phyloP scores from a whole-genome alignment of 2,113 vertebrate genomes.

The Cephalopholis sonnerati region DNA sequence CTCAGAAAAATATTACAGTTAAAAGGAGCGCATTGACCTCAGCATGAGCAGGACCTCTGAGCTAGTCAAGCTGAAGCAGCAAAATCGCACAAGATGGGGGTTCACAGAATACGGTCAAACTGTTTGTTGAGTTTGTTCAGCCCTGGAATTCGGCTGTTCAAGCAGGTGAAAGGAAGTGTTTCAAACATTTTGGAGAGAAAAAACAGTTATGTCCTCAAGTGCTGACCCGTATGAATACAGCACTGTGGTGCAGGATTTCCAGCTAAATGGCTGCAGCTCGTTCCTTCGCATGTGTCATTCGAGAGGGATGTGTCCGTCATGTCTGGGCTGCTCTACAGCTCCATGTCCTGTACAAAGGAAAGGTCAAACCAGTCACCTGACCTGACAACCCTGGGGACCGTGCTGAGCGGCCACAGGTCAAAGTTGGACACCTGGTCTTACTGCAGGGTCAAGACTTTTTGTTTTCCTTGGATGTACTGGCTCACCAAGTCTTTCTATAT shows the following conservation, averaged over 20 bases:
- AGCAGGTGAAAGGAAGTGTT: slow-evolving; percentile 28
- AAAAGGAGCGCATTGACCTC: slow-evolving; percentile 60
- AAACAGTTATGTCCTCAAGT: slow-evolving; percentile 24
- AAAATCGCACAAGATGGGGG: slow-evolving; percentile 19
- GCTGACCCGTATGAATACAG: slow-evolving; percentile 17
- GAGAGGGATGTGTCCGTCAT: slow-evolving; percentile 34
- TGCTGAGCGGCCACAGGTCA: slow-evolving; percentile 55
- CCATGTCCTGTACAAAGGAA: slow-evolving; percentile 44
- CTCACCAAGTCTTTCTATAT: slow-evolving; percentile 3
- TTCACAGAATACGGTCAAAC: slow-evolving; percentile 39
- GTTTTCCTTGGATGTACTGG: slow-evolving; percentile 9
- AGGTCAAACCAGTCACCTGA: slow-evolving; percentile 63
- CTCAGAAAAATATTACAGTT: slow-evolving; percentile 61
- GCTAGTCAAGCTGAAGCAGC: slow-evolving; percentile 27
- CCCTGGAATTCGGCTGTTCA: not conserved
- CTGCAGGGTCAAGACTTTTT: slow-evolving; percentile 30
- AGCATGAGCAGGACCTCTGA: slow-evolving; percentile 37
- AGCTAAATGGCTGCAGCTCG: not conserved
- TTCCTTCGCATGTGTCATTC: slow-evolving; percentile 32
- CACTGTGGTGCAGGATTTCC: slow-evolving; percentile 25
- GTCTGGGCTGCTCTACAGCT: slow-evolving; percentile 32
- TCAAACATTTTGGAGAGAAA: slow-evolving; percentile 23
- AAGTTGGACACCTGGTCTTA: slow-evolving; percentile 57
- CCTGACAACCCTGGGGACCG: slow-evolving; percentile 31
- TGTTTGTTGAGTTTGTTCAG: slow-evolving; percentile 31